phyloP scores from a whole-genome alignment of 1,140 invertebrate species.

The Drosophila fuyamai region DNA sequence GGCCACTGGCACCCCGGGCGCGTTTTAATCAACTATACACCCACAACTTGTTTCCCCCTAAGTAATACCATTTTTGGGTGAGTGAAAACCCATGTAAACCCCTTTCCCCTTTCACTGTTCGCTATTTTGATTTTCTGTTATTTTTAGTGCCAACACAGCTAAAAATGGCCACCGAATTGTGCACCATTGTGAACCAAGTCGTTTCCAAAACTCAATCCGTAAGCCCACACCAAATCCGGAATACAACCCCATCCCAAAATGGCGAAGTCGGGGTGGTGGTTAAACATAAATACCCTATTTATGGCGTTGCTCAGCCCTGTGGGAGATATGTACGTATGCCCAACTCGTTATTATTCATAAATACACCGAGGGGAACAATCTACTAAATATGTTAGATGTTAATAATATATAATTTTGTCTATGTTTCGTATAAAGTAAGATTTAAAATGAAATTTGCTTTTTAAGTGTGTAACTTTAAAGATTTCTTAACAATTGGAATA shows the following conservation, averaged over 20 bases:
- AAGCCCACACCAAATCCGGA: slow-evolving; percentile 26
- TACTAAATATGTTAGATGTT: no score
- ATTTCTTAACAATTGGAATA: no score
- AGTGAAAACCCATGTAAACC: slow-evolving; percentile 74
- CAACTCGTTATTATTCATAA: slow-evolving; percentile 56
- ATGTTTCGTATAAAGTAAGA: no score
- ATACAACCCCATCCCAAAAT: slow-evolving; percentile 39
- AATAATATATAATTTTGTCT: background rate
- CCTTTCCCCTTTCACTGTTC: slow-evolving; percentile 37
- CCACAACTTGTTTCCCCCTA: slow-evolving; percentile 31
- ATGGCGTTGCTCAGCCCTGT: slow-evolving; percentile 60
- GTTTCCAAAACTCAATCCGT: slow-evolving; percentile 13
- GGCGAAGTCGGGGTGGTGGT: slow-evolving; percentile 53
- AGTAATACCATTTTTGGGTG: slow-evolving; percentile 23
- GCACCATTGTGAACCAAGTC: slow-evolving; percentile 9
- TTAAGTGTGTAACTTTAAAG: no score
- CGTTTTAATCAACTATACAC: slow-evolving; percentile 62
- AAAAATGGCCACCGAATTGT: slow-evolving; percentile 59
- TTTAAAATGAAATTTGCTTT: no score
- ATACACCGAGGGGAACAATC: slow-evolving; percentile 23
- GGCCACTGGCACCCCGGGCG: slow-evolving; percentile 39
- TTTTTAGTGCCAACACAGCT: slow-evolving; percentile 59
- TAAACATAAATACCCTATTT: slow-evolving; percentile 70
- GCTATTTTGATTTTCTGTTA: slow-evolving; percentile 61
- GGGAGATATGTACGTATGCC: slow-evolving; percentile 50